These are phyloP conservation scores for Mermis nigrescens DNA, from an alignment of 2,888 invertebrate genomes.

Conservation along the genomic window DNA sequence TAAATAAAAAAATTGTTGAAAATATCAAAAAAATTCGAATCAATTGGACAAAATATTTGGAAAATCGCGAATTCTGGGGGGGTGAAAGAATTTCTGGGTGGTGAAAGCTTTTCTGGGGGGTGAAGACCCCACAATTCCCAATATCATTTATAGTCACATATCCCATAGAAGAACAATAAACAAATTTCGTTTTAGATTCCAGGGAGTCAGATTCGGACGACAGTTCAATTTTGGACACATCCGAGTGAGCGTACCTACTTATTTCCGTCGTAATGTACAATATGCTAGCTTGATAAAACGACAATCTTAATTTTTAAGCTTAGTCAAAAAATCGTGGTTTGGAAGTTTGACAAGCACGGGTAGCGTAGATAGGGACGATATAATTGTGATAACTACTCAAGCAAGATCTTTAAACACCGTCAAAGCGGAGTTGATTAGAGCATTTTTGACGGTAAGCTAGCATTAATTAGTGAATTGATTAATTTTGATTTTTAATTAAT, in stretches of 20 bases:
- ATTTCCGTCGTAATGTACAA: neutral
- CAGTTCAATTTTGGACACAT: conserved; percentile 27
- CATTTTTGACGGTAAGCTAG: conserved; percentile 75
- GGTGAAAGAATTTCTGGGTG: no score
- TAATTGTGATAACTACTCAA: conserved; percentile 82
- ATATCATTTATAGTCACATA: no score
- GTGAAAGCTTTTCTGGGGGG: no score
- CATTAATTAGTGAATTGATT: neutral
- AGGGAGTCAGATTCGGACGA: conserved; percentile 29
- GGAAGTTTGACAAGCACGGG: conserved; percentile 74
- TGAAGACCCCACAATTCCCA: no score
- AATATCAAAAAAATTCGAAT: no score
- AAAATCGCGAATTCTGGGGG: no score
- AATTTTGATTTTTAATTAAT: neutral
- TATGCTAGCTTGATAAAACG: neutral
- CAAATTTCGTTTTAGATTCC: conserved; percentile 3
- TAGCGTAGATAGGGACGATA: conserved; percentile 68
- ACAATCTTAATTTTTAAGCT: conserved; percentile 25
- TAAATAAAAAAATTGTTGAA: no score
- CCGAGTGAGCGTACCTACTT: conserved; percentile 20
- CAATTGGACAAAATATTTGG: no score
- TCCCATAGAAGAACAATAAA: no score
- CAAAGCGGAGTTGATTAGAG: conserved; percentile 92
- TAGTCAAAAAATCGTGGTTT: conserved; percentile 96
- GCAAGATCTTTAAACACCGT: conserved; percentile 87